A percentile compares a stretch with the other conserved stretches of the same genome.
Evolutionary conservation across 2,888 invertebrate species (phyloP).

Genomic region (Uropetala carovei): DNA sequence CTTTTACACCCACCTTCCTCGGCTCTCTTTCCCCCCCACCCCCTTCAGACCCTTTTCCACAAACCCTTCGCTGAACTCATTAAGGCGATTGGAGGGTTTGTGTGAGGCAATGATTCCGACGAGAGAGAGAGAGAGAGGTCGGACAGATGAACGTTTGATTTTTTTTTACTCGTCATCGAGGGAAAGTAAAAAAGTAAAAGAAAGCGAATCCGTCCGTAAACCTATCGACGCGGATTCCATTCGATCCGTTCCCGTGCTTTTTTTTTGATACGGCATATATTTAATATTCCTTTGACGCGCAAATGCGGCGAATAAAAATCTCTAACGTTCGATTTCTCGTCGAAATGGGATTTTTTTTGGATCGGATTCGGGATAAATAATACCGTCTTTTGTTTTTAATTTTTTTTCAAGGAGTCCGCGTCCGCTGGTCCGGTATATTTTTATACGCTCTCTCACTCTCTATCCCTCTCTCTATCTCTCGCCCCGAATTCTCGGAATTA

Average conservation of each 20-base stretch:
- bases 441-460: neutral
- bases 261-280: neutral
- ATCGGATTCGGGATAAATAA: no score
- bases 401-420: no score
- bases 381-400: no score
- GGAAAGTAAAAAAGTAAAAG: neutral
- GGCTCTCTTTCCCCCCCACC: neutral
- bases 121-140: neutral
- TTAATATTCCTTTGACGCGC: slow-evolving; percentile 17
- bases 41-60: neutral
- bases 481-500: neutral
- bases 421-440: no score
- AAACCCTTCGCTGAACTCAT: slow-evolving; percentile 11
- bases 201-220: neutral
- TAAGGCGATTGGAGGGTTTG: neutral
- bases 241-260: neutral
- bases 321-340: neutral
- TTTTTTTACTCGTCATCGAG: neutral
- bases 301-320: neutral
- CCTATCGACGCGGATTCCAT: neutral
- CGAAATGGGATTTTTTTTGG: neutral
- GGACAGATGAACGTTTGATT: slow-evolving; percentile 19
- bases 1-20: neutral
- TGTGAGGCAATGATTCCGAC: slow-evolving; percentile 3
- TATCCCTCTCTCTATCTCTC: neutral